A percentile compares a stretch with the other conserved stretches of the same genome.
Evolutionary conservation across 2,888 invertebrate species (phyloP).

Genomic region (Chrysolina oricalcia): DNA sequence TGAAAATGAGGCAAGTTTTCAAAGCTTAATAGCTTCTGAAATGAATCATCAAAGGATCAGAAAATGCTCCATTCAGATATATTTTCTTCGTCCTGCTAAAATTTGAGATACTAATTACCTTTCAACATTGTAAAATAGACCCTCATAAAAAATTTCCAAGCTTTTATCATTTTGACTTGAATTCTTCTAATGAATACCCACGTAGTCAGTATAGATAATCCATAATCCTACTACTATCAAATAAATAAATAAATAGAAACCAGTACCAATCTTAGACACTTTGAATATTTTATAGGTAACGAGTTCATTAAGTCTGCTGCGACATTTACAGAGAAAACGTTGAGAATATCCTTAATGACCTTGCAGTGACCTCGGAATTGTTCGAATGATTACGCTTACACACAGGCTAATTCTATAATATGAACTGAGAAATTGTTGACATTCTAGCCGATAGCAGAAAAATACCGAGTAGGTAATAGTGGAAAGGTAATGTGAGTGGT

Average conservation of each 20-base stretch:
- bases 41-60: no score
- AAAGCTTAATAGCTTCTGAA: no score
- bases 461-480: slow-evolving; percentile 4
- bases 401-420: slow-evolving; percentile 29
- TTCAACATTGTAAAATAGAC: background rate
- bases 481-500: background rate
- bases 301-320: slow-evolving; percentile 31
- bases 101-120: background rate
- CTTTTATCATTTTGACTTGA: background rate
- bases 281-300: slow-evolving; percentile 32
- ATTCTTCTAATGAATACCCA: background rate
- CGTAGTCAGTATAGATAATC: slow-evolving; percentile 7
- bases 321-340: slow-evolving; percentile 40
- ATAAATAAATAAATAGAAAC: slow-evolving; percentile 15
- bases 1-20: no score
- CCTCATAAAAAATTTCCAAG: background rate
- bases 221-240: slow-evolving; percentile 1
- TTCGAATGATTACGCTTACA: slow-evolving; percentile 46
- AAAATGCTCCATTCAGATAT: no score
- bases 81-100: no score
- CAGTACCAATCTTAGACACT: slow-evolving; percentile 24
- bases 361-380: slow-evolving; percentile 50
- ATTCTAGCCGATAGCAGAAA: slow-evolving; percentile 31
- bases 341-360: slow-evolving; percentile 42
- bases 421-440: slow-evolving; percentile 39